These are phyloP conservation scores for Sprattus sprattus DNA, from an alignment of 2,113 vertebrate genomes.

Conservation along the genomic window DNA sequence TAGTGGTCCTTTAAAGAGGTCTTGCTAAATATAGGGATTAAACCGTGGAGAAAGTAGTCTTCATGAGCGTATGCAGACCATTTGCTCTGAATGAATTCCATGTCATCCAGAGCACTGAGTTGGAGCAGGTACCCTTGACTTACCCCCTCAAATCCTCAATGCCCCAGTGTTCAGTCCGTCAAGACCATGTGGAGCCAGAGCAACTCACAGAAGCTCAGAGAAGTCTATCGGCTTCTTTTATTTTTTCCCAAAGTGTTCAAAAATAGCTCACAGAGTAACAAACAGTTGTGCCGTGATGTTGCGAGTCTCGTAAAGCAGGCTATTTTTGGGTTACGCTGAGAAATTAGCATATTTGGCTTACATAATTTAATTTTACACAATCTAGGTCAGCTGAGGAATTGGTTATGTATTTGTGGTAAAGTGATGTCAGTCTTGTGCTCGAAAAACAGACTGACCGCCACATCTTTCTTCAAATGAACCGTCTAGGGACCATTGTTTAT, in stretches of 20 bases:
- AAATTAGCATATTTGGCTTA: slow-evolving; percentile 15
- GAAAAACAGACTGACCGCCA: background rate
- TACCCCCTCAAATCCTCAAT: background rate
- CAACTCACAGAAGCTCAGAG: background rate
- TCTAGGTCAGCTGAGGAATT: slow-evolving; percentile 18
- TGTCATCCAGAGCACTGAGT: background rate
- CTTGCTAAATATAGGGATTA: background rate
- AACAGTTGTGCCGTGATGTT: background rate
- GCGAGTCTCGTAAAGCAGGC: background rate
- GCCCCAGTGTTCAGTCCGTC: background rate
- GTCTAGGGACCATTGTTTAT: background rate
- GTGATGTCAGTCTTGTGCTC: background rate
- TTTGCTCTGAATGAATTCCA: background rate
- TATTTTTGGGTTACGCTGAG: slow-evolving; percentile 24
- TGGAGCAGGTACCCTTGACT: background rate
- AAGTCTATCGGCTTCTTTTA: background rate
- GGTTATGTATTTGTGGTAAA: background rate
- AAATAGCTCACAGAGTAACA: slow-evolving; percentile 23
- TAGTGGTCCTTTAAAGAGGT: background rate
- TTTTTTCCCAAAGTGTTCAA: background rate
- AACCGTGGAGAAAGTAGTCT: background rate
- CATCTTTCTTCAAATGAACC: background rate
- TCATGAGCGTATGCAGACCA: background rate
- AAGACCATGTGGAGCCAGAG: background rate
- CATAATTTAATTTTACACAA: slow-evolving; percentile 28